Evolutionary conservation across 2,888 invertebrate species (phyloP).

Genomic region (Rotaria socialis): DNA sequence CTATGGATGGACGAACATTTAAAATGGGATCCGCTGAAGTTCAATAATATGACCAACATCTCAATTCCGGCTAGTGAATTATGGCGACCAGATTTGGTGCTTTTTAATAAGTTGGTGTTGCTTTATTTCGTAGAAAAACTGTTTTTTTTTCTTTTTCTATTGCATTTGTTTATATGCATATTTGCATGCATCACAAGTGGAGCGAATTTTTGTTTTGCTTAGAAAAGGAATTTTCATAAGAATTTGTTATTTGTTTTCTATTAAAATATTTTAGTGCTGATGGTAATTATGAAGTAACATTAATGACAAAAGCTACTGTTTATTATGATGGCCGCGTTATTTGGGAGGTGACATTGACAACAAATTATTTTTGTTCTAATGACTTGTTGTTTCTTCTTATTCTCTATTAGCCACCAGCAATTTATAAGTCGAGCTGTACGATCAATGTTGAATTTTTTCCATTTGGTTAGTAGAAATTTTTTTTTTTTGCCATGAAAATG

Average conservation of each 20-base stretch:
- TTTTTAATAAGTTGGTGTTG: constrained; percentile 24
- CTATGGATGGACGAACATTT: not conserved
- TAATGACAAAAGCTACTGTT: constrained; percentile 91
- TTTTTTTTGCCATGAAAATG: too few relatives aligned
- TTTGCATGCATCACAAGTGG: too few relatives aligned
- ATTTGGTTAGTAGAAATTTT: constrained; percentile 50
- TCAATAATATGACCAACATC: constrained; percentile 20
- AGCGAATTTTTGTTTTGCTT: too few relatives aligned
- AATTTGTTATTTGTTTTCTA: too few relatives aligned
- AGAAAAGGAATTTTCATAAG: too few relatives aligned
- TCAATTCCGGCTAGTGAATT: not conserved
- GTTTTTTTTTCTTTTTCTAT: not conserved
- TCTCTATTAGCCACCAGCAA: constrained; percentile 74
- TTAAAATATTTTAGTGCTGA: constrained; percentile 70
- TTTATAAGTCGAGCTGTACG: constrained; percentile 76
- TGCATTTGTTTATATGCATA: not conserved
- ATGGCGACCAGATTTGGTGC: constrained; percentile 6
- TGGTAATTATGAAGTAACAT: constrained; percentile 84
- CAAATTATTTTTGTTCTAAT: too few relatives aligned
- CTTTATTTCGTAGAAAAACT: not conserved
- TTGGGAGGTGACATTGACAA: constrained; percentile 67
- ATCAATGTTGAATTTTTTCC: constrained; percentile 62
- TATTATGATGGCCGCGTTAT: constrained; percentile 82
- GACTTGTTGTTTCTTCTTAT: not conserved
- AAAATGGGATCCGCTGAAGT: not conserved